These are phyloP conservation scores for Drosophila simulans DNA, from an alignment of 1,140 invertebrate species.

Conservation along the genomic window DNA sequence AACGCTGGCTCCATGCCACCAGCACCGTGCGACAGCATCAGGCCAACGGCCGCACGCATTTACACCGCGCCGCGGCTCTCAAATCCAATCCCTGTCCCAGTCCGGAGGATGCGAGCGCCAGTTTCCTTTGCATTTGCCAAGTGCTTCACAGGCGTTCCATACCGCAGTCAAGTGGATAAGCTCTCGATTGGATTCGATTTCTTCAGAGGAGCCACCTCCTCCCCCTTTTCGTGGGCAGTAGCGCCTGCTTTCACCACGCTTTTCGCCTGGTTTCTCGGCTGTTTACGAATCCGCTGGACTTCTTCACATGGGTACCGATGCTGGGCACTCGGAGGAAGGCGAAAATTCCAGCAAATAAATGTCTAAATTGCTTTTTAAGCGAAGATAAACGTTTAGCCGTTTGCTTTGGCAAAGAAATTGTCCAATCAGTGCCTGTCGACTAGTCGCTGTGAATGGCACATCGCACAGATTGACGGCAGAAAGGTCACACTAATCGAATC, in stretches of 20 bases:
- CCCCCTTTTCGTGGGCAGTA: conserved; percentile 20
- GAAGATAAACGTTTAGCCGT: conserved; percentile 12
- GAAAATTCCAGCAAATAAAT: not conserved
- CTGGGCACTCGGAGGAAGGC: not conserved
- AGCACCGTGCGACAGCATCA: conserved; percentile 90
- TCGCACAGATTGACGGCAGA: conserved; percentile 4
- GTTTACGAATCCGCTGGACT: not conserved
- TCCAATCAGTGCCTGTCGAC: conserved; percentile 40
- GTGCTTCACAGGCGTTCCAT: conserved; percentile 12
- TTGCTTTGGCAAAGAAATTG: conserved; percentile 32
- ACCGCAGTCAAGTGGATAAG: conserved; percentile 7
- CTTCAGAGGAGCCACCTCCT: conserved; percentile 27
- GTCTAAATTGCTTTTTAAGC: conserved; percentile 13
- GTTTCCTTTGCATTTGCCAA: conserved; percentile 21
- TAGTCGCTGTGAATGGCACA: conserved; percentile 19
- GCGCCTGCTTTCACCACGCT: conserved; percentile 24
- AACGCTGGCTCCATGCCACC: conserved; percentile 91
- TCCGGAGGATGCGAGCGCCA: conserved; percentile 23
- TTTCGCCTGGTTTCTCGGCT: not conserved
- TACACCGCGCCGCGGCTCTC: conserved; percentile 34
- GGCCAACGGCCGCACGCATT: conserved; percentile 94
- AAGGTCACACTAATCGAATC: conserved; percentile 5
- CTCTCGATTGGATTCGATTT: conserved; percentile 13
- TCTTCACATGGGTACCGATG: not conserved
- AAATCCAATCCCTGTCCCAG: conserved; percentile 23